These are phyloP conservation scores for Petrophora chlorosata DNA, from an alignment of 2,888 invertebrate species.

Conservation along the genomic window DNA sequence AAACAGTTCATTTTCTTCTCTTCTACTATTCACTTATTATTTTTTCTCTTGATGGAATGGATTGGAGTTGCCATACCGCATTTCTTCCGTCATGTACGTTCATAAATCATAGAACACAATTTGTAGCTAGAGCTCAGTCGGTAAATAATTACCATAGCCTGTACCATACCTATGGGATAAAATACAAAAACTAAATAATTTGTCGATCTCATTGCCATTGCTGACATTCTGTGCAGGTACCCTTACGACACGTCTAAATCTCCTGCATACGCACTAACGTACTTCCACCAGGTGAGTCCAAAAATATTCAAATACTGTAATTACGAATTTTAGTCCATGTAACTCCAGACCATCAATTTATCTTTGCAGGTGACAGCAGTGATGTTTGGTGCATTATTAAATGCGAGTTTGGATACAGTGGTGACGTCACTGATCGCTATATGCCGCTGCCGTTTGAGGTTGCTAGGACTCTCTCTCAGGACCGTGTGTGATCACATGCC, in stretches of 20 bases:
- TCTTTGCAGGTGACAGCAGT: neutral
- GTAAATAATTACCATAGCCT: neutral
- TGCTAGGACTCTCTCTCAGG: neutral
- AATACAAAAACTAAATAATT: neutral
- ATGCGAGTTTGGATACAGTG: neutral
- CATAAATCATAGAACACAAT: too few relatives aligned
- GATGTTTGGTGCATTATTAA: neutral
- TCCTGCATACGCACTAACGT: conserved; percentile 71
- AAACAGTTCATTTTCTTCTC: too few relatives aligned
- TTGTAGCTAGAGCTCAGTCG: too few relatives aligned
- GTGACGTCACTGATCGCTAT: neutral
- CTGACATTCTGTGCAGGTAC: too few relatives aligned
- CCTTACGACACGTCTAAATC: conserved; percentile 68
- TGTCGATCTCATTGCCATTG: neutral
- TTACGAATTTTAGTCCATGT: too few relatives aligned
- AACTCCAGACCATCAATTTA: too few relatives aligned
- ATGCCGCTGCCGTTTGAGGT: neutral
- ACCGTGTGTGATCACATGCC: too few relatives aligned
- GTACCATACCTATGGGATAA: neutral
- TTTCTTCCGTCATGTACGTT: too few relatives aligned
- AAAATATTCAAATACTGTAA: too few relatives aligned
- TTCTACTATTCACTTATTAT: too few relatives aligned
- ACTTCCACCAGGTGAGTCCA: conserved; percentile 48
- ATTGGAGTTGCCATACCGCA: too few relatives aligned
- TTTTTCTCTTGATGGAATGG: too few relatives aligned